Evolutionary conservation across 2,888 invertebrate species (phyloP), one percentile per base, ranked within the genome.

Genomic region (Escarpia spicata): DNA sequence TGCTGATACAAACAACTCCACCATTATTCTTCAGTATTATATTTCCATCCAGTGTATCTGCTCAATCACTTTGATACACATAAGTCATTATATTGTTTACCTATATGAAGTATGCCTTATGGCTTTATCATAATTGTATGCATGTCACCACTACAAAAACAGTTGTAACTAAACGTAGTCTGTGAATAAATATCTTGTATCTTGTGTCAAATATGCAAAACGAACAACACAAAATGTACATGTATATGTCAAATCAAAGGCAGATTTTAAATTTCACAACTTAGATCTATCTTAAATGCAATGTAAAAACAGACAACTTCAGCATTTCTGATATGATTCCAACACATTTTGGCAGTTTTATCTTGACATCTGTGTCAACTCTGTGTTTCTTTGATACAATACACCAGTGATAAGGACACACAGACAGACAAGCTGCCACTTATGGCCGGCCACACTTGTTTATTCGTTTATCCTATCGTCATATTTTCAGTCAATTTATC

Each of bases 311-410:
- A 19, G n/a, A n/a, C 6, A 26, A 75, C 26, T 75, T 19, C 75
- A 15, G 26, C 75, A 75, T 75, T 26, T 75, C 6, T 26, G 75
- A 75, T 75, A 26, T 75, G 26, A 75, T 75, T 75, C 75, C 75
- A 75, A 75, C 75, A 75, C 75, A 75, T 75, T 52, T 75, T 75
- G 75, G 6, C 75, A 75, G 75, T 75, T 75, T 52, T 75, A 75
- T 75, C 75, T 19, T 26, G 26, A 75, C 52, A 52, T 26, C 75
- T 75, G 75, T 75, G 75, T 75, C 75, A 75, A 75, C 19, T 75
- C 26, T 75, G 26, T 6, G 15, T 75, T 2, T n/a, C 75, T 75
- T 75, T 26, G 75, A 75, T 19, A 75, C 2, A n/a, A 75, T 26
- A 75, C n/a, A 75, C 15, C 19, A 4, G n/a, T 26, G 75, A 19